Evolutionary conservation across 1,140 invertebrate species (phyloP).

Genomic region (Acromyrmex heyeri): DNA sequence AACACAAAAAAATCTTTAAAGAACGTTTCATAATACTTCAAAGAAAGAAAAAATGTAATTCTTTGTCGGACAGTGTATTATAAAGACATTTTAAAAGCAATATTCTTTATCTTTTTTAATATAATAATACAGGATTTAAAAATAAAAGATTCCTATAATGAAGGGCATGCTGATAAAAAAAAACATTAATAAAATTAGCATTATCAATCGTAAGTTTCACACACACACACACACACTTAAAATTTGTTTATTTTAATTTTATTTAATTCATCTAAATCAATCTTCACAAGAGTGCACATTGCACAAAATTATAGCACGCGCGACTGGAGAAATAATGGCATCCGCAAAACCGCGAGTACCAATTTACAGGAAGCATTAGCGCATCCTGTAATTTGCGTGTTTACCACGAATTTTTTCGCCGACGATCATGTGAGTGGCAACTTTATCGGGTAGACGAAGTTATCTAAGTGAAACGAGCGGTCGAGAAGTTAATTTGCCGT

Average conservation of each 20-base stretch:
- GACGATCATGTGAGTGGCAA: neutral
- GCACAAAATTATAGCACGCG: slow-evolving; percentile 9
- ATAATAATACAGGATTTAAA: neutral
- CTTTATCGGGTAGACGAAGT: slow-evolving; percentile 24
- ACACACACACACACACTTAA: too few species aligned
- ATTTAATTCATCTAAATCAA: slow-evolving; percentile 12
- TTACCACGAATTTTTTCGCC: slow-evolving; percentile 8
- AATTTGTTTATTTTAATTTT: neutral
- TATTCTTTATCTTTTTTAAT: neutral
- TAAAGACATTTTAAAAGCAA: neutral
- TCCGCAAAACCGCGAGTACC: slow-evolving; percentile 17
- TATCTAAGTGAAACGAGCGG: slow-evolving; percentile 38
- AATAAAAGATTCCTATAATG: neutral
- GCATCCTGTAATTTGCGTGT: slow-evolving; percentile 37
- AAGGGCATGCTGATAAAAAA: neutral
- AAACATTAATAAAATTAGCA: neutral
- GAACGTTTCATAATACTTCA: too few species aligned
- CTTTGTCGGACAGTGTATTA: too few species aligned
- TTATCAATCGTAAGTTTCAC: neutral
- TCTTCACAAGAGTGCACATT: neutral
- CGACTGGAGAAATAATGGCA: neutral
- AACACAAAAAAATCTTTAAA: too few species aligned
- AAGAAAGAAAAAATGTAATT: too few species aligned
- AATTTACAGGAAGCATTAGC: slow-evolving; percentile 38
- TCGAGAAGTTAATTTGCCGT: slow-evolving; percentile 40